These are phyloP conservation scores for Furnarius figulus DNA, from an alignment of 2,113 vertebrate genomes.

Conservation along the genomic window DNA sequence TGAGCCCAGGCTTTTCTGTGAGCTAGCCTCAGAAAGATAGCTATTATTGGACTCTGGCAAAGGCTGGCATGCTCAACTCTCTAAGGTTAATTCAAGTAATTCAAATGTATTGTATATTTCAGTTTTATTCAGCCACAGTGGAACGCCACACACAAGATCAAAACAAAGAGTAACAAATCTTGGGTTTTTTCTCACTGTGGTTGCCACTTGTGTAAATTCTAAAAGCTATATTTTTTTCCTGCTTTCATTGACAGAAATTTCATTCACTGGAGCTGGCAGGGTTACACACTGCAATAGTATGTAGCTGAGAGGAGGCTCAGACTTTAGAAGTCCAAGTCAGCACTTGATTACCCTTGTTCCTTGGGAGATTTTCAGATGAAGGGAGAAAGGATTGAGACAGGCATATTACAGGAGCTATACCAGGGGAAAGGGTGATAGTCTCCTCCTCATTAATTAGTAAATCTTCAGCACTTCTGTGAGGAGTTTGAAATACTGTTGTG, in stretches of 20 bases:
- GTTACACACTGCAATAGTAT: not conserved
- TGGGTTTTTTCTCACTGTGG: fast-evolving
- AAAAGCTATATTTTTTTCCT: not conserved
- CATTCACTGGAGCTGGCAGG: not conserved
- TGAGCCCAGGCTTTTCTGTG: not conserved
- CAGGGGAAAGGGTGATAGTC: not conserved
- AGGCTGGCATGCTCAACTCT: not conserved
- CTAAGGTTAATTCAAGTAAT: not conserved
- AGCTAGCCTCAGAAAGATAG: not conserved
- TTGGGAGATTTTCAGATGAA: not conserved
- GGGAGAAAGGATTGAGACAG: not conserved
- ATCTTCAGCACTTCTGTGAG: not conserved
- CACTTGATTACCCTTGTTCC: not conserved
- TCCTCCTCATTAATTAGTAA: not conserved
- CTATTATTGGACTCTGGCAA: not conserved
- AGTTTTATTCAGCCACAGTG: not conserved
- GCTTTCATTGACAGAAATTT: not conserved
- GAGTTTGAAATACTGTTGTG: not conserved
- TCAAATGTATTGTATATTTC: not conserved
- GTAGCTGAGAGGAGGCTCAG: not conserved
- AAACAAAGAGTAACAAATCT: not conserved
- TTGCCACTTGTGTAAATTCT: not conserved
- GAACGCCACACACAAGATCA: not conserved
- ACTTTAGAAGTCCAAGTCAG: not conserved
- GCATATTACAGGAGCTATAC: not conserved